Evolutionary conservation across 2,113 vertebrate genomes (phyloP).

Genomic region (Pica pica): DNA sequence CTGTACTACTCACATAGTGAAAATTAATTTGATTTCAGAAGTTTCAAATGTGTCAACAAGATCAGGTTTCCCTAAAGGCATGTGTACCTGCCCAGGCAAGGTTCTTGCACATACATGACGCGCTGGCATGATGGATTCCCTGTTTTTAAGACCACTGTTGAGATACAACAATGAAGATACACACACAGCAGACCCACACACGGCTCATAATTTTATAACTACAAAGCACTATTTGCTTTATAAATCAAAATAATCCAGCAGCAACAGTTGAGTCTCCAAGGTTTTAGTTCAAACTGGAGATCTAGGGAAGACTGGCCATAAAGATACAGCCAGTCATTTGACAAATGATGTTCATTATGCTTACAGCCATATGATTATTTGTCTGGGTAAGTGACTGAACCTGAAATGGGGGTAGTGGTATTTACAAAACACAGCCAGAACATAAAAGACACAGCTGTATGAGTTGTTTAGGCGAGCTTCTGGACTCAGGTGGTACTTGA

Average conservation of each 20-base stretch:
- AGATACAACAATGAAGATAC: neutral
- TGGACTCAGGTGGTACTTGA: neutral
- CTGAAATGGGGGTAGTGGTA: neutral
- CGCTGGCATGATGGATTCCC: rapidly evolving
- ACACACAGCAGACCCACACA: neutral
- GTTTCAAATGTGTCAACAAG: neutral
- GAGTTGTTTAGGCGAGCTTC: neutral
- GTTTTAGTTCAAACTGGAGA: neutral
- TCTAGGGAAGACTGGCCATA: neutral
- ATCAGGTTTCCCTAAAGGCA: neutral
- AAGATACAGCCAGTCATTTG: neutral
- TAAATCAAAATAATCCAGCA: neutral
- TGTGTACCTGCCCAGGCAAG: rapidly evolving
- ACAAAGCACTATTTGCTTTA: neutral
- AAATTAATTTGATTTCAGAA: neutral
- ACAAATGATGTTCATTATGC: neutral
- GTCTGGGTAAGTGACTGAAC: neutral
- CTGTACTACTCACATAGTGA: neutral
- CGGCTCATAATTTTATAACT: neutral
- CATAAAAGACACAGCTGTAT: neutral
- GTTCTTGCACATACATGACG: rapidly evolving
- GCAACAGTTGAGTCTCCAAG: neutral
- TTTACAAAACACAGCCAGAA: neutral
- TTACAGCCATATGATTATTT: neutral
- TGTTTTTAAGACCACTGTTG: neutral